Evolutionary conservation across 1,140 invertebrate species (phyloP), one percentile per base, ranked within the genome.

Genomic region (Cydia amplana): DNA sequence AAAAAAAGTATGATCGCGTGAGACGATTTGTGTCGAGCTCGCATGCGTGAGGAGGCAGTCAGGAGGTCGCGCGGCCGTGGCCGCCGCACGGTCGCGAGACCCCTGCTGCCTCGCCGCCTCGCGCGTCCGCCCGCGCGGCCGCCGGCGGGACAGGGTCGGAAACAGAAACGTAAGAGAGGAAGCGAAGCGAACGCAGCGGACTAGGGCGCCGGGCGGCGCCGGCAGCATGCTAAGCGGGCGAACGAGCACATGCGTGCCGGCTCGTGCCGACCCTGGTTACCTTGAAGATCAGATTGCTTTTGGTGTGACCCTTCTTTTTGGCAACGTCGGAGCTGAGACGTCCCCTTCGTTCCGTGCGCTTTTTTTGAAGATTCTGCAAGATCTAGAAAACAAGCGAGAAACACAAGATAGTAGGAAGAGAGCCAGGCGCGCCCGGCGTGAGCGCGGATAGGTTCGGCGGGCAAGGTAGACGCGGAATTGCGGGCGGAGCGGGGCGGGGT

Each of bases 321-420:
- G 96, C 95, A 95, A 95, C 95, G 93, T 96, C 96, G 94, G 96
- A 96, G 95, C 96, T 96, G 95, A 97, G 96, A 94, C 97, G 96
- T 95, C 96, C 96, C 95, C 96, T 96, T 95, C 97, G 95, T 95
- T 97, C 97, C 95, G 97, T 97, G 96, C 96, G 96, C 96, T 97
- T 97, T 97, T 97, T 97, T 97, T 97, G 96, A 95, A 97, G 96
- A 96, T 97, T 97, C 97, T 97, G 97, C 96, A 98, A 97, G 96
- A 97, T 97, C 97, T 98, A 97, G 96, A 96, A 96, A 96, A 94
- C 94, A 95, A 96, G 95, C 95, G 95, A 96, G 95, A 94, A 95
- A 94, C 94, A 95, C 94, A 94, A 94, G 93, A 94, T 95, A 95
- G 94, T 95, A 95, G 94, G 94, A 93, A 94, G 94, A 94, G 90